Conservation (phyloP, 2,888 invertebrate genomes). For the Drosophila crucigera region DNA sequence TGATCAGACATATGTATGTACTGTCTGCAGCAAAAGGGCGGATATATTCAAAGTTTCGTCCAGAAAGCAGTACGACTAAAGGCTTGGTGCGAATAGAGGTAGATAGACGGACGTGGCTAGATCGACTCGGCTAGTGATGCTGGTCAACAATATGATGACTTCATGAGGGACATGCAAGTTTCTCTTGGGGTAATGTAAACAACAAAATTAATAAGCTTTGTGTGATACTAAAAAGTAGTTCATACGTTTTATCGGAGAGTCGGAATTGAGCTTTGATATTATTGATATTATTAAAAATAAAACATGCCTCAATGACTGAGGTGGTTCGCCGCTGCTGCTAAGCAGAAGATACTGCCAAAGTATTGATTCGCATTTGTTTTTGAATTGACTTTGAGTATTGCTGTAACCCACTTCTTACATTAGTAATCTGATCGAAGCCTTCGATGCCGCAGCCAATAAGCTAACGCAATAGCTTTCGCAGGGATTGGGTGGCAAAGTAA, state of each 20-base stretch:
- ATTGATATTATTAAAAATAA: no score
- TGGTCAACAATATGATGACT: not conserved
- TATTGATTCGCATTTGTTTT: not conserved
- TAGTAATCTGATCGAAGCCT: not conserved
- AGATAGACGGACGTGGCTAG: not conserved
- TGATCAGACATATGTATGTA: not conserved
- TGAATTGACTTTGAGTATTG: not conserved
- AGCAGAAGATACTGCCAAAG: no score
- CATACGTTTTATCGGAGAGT: not conserved
- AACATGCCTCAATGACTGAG: no score
- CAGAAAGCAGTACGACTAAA: not conserved
- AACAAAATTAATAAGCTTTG: not conserved
- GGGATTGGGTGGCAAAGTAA: not conserved
- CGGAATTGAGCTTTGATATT: no score
- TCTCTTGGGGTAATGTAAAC: not conserved
- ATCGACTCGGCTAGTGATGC: not conserved
- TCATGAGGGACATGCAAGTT: not conserved
- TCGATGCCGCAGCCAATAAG: not conserved
- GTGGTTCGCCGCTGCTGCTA: no score
- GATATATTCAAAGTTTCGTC: not conserved
- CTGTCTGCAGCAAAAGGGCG: not conserved
- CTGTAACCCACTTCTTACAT: not conserved
- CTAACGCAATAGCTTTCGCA: no score
- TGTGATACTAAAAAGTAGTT: not conserved
- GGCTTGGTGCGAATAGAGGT: not conserved